A percentile compares a stretch with the other conserved stretches of the same genome.
Evolutionary conservation across 2,113 vertebrate genomes (phyloP).

Genomic region (Catharus minimus): DNA sequence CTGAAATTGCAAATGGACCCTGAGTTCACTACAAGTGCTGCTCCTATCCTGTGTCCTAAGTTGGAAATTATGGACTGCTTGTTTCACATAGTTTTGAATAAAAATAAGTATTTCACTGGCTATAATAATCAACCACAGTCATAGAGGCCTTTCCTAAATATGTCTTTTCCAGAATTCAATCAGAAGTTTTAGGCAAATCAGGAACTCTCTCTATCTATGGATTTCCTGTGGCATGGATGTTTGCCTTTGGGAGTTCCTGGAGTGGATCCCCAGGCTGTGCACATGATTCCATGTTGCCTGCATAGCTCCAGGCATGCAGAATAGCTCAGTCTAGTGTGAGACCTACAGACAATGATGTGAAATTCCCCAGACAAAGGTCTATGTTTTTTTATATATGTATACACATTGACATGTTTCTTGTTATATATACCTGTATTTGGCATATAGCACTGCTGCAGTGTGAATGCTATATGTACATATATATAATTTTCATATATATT

Average conservation of each 20-base stretch:
- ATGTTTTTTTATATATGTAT: not conserved
- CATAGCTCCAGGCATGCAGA: rapidly evolving
- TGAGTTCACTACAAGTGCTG: not conserved
- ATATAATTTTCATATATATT: not conserved
- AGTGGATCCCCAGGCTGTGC: not conserved
- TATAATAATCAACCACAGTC: not conserved
- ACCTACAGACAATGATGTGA: not conserved
- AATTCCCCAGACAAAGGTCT: not conserved
- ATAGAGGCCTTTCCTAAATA: not conserved
- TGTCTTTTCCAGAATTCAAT: not conserved
- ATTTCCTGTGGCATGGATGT: rapidly evolving
- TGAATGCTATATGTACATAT: not conserved
- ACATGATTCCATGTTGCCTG: rapidly evolving
- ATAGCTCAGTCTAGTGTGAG: not conserved
- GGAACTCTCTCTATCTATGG: rapidly evolving
- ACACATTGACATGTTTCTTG: not conserved
- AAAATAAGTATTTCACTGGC: not conserved
- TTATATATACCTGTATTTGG: not conserved
- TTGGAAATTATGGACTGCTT: not conserved
- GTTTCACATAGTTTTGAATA: not conserved
- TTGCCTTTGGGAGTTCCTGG: not conserved
- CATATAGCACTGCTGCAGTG: not conserved
- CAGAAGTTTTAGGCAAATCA: not conserved
- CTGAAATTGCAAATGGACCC: not conserved
- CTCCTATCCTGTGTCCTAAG: not conserved